Percentiles rank a stretch among this genome's conserved stretches.
These are phyloP conservation scores for Colossoma macropomum DNA, from an alignment of 2,113 vertebrate genomes.

Conservation along the genomic window DNA sequence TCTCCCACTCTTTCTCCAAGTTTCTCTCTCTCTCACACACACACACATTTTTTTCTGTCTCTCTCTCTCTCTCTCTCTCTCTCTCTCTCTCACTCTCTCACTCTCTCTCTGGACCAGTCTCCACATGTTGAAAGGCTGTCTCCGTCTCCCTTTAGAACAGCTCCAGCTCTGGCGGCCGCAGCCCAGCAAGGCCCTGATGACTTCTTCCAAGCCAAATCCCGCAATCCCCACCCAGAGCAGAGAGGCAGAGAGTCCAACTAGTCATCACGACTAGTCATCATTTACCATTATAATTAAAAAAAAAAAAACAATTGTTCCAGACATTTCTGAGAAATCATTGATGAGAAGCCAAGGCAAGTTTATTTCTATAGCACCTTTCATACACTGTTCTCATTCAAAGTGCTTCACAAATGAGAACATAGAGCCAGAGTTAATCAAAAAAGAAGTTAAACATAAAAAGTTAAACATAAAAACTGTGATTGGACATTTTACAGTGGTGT, in stretches of 20 bases:
- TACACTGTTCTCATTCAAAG: too few species aligned
- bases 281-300: not conserved
- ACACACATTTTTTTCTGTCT: too few species aligned
- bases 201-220: constrained; percentile 39
- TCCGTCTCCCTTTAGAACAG: constrained; percentile 69
- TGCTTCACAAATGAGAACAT: too few species aligned
- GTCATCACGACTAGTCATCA: not conserved
- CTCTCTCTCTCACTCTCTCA: not conserved
- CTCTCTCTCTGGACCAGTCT: constrained; percentile 63
- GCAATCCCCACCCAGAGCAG: not conserved
- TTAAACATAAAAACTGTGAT: too few species aligned
- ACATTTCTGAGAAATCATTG: not conserved
- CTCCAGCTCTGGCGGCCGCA: constrained; percentile 72
- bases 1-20: not conserved
- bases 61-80: not conserved
- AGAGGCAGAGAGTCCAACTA: not conserved
- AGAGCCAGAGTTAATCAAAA: too few species aligned
- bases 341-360: not conserved
- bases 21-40: too few species aligned
- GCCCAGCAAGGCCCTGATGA: constrained; percentile 61
- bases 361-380: too few species aligned
- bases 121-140: constrained; percentile 76
- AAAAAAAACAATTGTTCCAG: not conserved
- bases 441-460: too few species aligned
- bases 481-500: too few species aligned